Conservation (phyloP, 2,113 vertebrate species). For the Rhea pennata region DNA sequence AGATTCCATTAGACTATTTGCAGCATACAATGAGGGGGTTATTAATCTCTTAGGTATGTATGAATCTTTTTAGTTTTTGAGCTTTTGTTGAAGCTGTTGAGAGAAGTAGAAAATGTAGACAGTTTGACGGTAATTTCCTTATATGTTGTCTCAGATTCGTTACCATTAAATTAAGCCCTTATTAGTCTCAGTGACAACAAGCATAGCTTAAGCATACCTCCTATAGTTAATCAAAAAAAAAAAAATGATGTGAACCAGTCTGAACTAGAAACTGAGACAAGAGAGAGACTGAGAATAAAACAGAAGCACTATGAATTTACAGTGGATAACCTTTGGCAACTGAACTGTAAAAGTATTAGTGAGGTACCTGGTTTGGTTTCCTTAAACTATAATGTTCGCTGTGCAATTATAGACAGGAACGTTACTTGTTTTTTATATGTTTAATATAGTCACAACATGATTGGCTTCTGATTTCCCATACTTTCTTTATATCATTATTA, state of each 20-base stretch:
- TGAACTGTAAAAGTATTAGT: not conserved
- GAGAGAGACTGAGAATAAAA: not conserved
- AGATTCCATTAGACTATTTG: slow-evolving; percentile 95
- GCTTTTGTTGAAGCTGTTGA: not conserved
- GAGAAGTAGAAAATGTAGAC: not conserved
- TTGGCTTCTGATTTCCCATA: not conserved
- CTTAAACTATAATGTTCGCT: not conserved
- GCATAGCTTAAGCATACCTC: not conserved
- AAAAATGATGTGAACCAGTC: no score
- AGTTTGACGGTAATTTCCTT: not conserved
- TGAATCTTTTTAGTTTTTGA: slow-evolving; percentile 23
- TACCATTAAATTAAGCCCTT: not conserved
- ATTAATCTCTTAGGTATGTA: slow-evolving; percentile 93
- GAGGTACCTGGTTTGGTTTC: not conserved
- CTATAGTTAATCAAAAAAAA: no score
- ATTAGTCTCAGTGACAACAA: not conserved
- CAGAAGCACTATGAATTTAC: not conserved
- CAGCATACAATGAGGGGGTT: slow-evolving; percentile 96
- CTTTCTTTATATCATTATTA: not conserved
- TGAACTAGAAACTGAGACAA: not conserved
- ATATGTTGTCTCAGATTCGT: not conserved
- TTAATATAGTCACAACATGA: not conserved
- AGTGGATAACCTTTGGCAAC: not conserved
- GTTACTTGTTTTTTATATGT: not conserved
- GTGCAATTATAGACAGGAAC: not conserved